phyloP scores from a whole-genome alignment of 2,888 invertebrate species.

The Drosophila prolongata region DNA sequence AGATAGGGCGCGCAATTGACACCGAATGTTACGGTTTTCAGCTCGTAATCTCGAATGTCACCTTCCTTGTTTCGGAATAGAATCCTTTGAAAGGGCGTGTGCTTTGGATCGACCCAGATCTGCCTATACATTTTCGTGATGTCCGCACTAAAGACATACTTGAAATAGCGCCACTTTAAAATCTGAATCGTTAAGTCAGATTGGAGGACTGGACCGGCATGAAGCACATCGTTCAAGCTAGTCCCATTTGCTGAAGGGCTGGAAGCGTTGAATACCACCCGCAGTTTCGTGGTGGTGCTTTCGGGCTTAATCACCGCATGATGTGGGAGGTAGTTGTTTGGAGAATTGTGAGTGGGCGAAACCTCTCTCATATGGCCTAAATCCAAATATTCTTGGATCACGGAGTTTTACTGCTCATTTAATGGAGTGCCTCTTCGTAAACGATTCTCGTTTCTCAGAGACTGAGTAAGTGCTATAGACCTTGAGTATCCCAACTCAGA shows the following conservation, averaged over 20 bases:
- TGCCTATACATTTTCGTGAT: constrained; percentile 6
- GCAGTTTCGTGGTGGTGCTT: neutral
- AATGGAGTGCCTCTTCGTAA: neutral
- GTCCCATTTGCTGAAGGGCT: neutral
- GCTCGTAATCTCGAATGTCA: constrained; percentile 1
- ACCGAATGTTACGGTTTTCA: constrained; percentile 9
- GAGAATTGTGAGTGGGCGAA: neutral
- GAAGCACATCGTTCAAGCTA: neutral
- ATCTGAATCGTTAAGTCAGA: neutral
- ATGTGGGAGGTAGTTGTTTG: constrained; percentile 4
- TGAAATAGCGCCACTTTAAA: constrained; percentile 2
- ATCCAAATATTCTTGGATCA: constrained; percentile 17
- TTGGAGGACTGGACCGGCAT: neutral
- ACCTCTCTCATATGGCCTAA: constrained; percentile 17
- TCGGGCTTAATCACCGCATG: too few relatives aligned
- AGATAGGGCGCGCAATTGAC: constrained; percentile 11
- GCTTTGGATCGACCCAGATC: neutral
- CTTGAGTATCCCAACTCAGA: constrained; percentile 5
- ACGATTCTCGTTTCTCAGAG: neutral
- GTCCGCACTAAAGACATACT: neutral
- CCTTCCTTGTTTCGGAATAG: constrained; percentile 2
- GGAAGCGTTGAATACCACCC: neutral
- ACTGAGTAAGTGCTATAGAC: neutral
- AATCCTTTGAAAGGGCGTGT: neutral
- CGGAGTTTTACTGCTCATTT: neutral